Conservation (phyloP, 1,140 invertebrate species). For the Brachionus rotundiformis region DNA sequence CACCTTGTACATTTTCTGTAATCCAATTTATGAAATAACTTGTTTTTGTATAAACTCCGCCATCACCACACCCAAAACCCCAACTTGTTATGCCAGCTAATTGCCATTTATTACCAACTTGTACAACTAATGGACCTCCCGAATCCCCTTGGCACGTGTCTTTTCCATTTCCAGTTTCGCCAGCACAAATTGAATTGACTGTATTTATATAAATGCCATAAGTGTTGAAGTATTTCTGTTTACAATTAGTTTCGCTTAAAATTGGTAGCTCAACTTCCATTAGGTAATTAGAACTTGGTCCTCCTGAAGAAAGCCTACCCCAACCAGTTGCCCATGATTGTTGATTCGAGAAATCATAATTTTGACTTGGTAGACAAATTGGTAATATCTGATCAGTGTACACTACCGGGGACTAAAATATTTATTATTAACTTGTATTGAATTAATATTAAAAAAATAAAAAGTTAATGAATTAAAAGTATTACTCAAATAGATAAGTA, state of each 20-base stretch:
- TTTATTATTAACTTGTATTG: too few relatives aligned
- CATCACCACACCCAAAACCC: conserved; percentile 50
- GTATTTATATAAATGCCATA: not conserved
- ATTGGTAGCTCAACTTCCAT: conserved; percentile 47
- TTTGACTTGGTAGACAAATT: not conserved
- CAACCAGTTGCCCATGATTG: conserved; percentile 39
- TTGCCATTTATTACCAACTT: not conserved
- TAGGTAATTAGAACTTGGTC: not conserved
- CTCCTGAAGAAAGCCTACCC: conserved; percentile 6
- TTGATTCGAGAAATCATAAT: not conserved
- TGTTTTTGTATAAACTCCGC: conserved; percentile 50
- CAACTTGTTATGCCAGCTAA: conserved; percentile 33
- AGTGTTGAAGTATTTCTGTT: not conserved
- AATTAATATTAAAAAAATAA: too few relatives aligned
- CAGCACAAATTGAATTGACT: not conserved
- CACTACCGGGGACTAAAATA: not conserved
- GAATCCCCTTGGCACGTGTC: conserved; percentile 52
- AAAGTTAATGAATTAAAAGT: too few relatives aligned
- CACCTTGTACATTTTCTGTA: not conserved
- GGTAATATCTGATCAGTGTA: conserved; percentile 33
- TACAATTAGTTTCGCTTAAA: conserved; percentile 1
- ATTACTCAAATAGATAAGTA: too few relatives aligned
- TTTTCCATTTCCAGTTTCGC: not conserved
- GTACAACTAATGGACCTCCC: conserved; percentile 48
- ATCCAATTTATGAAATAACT: conserved; percentile 34